Percentiles rank a stretch among this genome's conserved stretches.
These are phyloP conservation scores for Scaptomyza pallida DNA, from an alignment of 1,140 invertebrate species.

Conservation along the genomic window DNA sequence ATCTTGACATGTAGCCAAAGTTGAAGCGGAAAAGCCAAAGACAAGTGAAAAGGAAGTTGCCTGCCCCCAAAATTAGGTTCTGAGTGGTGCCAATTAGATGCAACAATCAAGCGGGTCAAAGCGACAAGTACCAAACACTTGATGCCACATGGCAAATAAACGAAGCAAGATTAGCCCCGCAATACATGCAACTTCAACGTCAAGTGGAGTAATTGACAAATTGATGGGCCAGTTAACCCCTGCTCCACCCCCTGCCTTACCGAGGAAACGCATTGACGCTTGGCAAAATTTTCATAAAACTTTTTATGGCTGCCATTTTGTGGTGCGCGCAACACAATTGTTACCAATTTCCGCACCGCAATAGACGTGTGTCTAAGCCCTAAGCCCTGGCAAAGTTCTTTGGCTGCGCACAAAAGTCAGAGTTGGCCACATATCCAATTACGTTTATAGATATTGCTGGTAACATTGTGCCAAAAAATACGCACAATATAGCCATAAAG, in stretches of 20 bases:
- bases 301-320: conserved; percentile 76
- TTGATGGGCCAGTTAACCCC: conserved; percentile 59
- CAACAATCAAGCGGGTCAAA: conserved; percentile 4
- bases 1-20: conserved; percentile 65
- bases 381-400: conserved; percentile 33
- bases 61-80: background rate
- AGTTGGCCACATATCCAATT: conserved; percentile 74
- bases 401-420: conserved; percentile 48
- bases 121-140: conserved; percentile 44
- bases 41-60: conserved; percentile 53
- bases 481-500: conserved; percentile 70
- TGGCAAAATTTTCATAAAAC: conserved; percentile 77
- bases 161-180: conserved; percentile 30
- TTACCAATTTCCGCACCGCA: conserved; percentile 63
- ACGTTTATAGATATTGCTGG: conserved; percentile 74
- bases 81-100: conserved; percentile 26
- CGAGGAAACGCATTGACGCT: conserved; percentile 23
- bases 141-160: conserved; percentile 13
- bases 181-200: conserved; percentile 48
- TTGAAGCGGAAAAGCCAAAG: conserved; percentile 58
- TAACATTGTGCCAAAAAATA: conserved; percentile 62
- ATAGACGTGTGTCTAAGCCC: conserved; percentile 41
- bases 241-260: background rate
- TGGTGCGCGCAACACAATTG: conserved; percentile 63
- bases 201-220: conserved; percentile 66